Evolutionary conservation across 2,888 invertebrate genomes (phyloP), one percentile per base, ranked within the genome.

Genomic region (Campoplex capitator): DNA sequence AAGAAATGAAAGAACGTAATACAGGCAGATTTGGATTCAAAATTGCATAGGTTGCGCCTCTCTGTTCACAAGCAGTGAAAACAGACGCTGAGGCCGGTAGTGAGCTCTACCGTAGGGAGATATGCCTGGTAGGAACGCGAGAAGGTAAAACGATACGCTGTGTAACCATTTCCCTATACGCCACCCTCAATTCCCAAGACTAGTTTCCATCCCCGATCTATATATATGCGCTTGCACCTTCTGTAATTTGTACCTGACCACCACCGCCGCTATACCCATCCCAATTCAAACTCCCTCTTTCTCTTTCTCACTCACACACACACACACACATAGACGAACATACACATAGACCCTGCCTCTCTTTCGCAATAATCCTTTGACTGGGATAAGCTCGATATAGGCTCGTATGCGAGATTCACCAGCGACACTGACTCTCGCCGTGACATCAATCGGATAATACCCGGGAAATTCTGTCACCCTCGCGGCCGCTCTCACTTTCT

Each of bases 141-240:
- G 78, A 85, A 79, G 88, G 89, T 90, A 89, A 90, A 90, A 91
- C 88, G 88, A 90, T 89, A 86, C 87, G 88, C 89, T 88, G 89
- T 90, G 88, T 86, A 88, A 90, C 90, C 91, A 91, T 91, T 91
- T 92, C 90, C 91, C 90, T 86, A 88, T 88, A 89, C 90, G 89
- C 90, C 90, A 89, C 88, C 90, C 91, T 89, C 91, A 92, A 92
- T 92, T 92, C 91, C 92, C 92, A 91, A 90, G 91, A 91, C 91
- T 90, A 91, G 92, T 92, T 92, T 92, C 90, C 92, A 92, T 91
- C 91, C 91, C 88, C 70, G 82, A 70, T 77, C 88, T 88, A 84
- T 35, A 62, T 62, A 23, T 51, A 74, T 84, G 87, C 85, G 87
- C 88, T 86, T 89, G 88, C 91, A 54, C 83, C 88, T 79, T 88